These are phyloP conservation scores for Clistopyga incitator DNA, from an alignment of 2,888 invertebrate species.

Conservation along the genomic window DNA sequence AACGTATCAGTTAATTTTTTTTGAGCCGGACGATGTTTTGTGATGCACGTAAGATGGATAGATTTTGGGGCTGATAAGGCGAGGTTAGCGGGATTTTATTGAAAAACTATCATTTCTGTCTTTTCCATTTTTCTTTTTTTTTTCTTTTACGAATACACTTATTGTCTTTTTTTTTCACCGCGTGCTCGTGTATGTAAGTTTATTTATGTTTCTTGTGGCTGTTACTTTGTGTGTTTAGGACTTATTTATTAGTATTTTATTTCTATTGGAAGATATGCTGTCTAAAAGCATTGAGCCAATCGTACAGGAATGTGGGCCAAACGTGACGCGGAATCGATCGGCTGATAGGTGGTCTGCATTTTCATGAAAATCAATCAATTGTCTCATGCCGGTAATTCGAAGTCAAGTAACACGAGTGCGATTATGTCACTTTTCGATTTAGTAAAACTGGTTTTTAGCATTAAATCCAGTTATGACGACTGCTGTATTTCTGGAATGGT, in stretches of 20 bases:
- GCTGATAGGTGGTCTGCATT: conserved; percentile 14
- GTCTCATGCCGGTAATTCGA: background rate
- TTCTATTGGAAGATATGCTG: background rate
- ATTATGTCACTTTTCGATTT: background rate
- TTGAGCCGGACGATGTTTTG: too few species aligned
- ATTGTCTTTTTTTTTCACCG: background rate
- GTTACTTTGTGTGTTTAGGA: background rate
- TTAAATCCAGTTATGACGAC: background rate
- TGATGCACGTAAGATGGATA: too few species aligned
- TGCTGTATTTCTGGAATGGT: background rate
- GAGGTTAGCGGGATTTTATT: too few species aligned
- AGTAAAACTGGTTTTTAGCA: too few species aligned
- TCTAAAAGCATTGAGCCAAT: conserved; percentile 25
- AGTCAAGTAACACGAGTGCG: background rate
- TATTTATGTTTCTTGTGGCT: background rate
- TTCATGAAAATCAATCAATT: conserved; percentile 7
- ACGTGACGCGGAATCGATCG: conserved; percentile 37
- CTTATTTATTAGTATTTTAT: background rate
- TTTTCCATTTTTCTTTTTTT: too few species aligned
- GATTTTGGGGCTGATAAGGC: too few species aligned
- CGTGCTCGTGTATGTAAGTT: background rate
- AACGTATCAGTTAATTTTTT: background rate
- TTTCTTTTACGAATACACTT: too few species aligned
- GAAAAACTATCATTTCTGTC: too few species aligned
- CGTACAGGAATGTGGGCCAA: conserved; percentile 54